Evolutionary conservation across 1,140 invertebrate species (phyloP).

Genomic region (Zaprionus nigranus): DNA sequence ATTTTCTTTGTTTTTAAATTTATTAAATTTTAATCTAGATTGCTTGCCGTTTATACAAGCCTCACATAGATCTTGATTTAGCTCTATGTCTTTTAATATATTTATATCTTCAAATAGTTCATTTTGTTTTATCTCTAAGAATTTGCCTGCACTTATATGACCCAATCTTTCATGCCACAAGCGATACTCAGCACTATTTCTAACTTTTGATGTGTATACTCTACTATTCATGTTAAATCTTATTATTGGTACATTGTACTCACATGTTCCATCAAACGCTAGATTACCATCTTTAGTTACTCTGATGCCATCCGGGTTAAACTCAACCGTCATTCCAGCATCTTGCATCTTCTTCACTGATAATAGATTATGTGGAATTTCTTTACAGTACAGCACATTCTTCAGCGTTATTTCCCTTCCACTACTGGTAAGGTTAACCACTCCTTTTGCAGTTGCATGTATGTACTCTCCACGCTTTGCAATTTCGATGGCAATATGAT

Average conservation of each 20-base stretch:
- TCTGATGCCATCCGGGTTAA: conserved; percentile 60
- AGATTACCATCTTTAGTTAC: conserved; percentile 34
- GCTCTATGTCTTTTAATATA: background rate
- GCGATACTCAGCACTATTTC: conserved; percentile 60
- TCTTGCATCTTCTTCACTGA: conserved; percentile 41
- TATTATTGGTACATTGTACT: conserved; percentile 33
- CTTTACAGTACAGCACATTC: conserved; percentile 29
- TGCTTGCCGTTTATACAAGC: no score
- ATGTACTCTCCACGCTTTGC: no score
- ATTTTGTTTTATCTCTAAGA: conserved; percentile 62
- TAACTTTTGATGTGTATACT: conserved; percentile 29
- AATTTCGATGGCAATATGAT: no score
- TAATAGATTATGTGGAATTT: conserved; percentile 41
- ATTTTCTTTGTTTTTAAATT: no score
- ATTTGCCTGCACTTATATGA: conserved; percentile 55
- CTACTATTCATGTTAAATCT: conserved; percentile 15
- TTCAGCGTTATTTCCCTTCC: background rate
- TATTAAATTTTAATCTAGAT: no score
- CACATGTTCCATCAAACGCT: conserved; percentile 26
- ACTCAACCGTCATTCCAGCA: conserved; percentile 29
- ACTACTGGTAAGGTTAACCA: no score
- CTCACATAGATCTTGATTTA: background rate
- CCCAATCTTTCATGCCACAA: conserved; percentile 63
- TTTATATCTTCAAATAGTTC: background rate
- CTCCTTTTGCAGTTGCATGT: no score